phyloP scores from a whole-genome alignment of 23 tunicate genomes.

The Trididemnum miniatum region DNA sequence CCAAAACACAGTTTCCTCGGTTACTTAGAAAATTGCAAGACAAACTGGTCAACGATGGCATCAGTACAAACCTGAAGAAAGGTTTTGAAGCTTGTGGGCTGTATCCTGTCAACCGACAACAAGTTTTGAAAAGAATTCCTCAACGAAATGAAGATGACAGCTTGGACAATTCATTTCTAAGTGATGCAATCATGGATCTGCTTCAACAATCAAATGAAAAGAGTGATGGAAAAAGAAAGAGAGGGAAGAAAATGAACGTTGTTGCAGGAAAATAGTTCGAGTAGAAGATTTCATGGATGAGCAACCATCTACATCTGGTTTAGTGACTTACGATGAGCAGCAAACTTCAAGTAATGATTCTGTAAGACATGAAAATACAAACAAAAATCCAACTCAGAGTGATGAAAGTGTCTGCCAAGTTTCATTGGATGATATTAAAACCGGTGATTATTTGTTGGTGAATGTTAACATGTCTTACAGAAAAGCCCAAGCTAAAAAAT shows the following conservation, averaged over 20 bases:
- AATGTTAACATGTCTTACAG: neutral
- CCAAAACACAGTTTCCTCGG: neutral
- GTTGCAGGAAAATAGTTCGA: constrained; percentile 3
- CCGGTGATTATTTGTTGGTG: neutral
- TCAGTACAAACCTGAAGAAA: constrained; percentile 2
- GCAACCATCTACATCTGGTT: constrained; percentile 5
- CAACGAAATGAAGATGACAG: neutral
- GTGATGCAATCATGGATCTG: constrained; percentile 9
- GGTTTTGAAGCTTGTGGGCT: constrained; percentile 19
- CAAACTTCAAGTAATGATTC: neutral
- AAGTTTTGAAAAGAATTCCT: constrained; percentile 22
- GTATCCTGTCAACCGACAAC: constrained; percentile 7
- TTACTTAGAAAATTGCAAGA: constrained; percentile 1
- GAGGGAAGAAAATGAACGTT: constrained; percentile 10
- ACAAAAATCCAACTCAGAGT: neutral
- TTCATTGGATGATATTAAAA: neutral
- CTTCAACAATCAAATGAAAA: constrained; percentile 6
- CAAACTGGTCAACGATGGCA: neutral
- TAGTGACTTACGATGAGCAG: neutral
- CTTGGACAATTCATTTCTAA: neutral
- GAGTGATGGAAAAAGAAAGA: neutral
- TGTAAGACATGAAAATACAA: neutral
- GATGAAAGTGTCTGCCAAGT: constrained; percentile 6
- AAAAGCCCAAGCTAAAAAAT: neutral
- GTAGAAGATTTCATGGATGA: neutral